Evolutionary conservation across 2,113 vertebrate species (phyloP).

Genomic region (Calyptomena viridis): DNA sequence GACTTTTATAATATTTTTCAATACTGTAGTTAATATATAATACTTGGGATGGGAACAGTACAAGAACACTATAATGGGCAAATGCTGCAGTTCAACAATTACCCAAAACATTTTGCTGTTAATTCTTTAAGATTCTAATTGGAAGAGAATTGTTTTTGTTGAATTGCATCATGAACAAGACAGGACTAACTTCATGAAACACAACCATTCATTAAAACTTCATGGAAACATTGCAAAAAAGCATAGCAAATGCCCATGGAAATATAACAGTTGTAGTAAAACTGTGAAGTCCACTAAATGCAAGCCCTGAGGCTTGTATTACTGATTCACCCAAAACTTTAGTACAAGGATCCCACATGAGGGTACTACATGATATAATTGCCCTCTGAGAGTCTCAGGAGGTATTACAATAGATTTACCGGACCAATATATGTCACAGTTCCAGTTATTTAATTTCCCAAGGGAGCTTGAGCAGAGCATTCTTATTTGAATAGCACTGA

Average conservation of each 20-base stretch:
- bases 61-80: neutral
- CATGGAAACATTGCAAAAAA: neutral
- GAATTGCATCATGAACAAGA: neutral
- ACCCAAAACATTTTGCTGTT: neutral
- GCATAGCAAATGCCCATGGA: neutral
- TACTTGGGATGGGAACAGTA: neutral
- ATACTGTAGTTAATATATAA: neutral
- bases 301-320: neutral
- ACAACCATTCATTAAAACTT: conserved; percentile 32
- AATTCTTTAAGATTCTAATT: neutral
- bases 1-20: neutral
- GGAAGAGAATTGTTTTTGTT: neutral
- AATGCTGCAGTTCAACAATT: neutral
- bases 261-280: neutral
- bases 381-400: neutral
- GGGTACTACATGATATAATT: neutral
- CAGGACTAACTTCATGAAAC: neutral
- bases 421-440: neutral
- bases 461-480: neutral
- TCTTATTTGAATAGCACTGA: conserved; percentile 24
- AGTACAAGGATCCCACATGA: neutral
- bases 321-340: neutral
- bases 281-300: neutral
- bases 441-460: conserved; percentile 39
- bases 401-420: conserved; percentile 6